A percentile compares a stretch with the other conserved stretches of the same genome.
Evolutionary conservation across 64 coral and sea anemone species (phyloP).

Genomic region (Actinia equina): DNA sequence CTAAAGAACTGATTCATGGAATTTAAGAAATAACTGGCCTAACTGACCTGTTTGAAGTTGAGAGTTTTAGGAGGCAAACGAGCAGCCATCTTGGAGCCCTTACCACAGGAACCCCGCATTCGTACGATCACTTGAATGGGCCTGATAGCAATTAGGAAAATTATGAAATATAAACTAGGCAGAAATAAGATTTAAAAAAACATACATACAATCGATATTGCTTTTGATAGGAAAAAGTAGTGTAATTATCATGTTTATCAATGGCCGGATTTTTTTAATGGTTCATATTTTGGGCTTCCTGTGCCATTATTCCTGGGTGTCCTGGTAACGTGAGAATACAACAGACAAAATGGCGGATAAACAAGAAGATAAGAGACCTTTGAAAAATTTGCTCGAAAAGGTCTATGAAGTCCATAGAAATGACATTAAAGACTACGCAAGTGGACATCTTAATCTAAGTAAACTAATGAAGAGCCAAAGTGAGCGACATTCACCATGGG

Average conservation of each 20-base stretch:
- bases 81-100: not conserved
- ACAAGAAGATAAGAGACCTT: slow-evolving; percentile 19
- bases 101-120: not conserved
- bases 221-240: too few relatives aligned
- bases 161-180: not conserved
- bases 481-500: slow-evolving; percentile 63
- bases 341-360: slow-evolving; percentile 84
- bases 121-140: not conserved
- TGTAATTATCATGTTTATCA: too few relatives aligned
- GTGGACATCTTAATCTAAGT: slow-evolving; percentile 83
- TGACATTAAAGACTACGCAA: slow-evolving; percentile 89
- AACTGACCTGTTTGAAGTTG: not conserved
- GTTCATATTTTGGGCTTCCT: slow-evolving; percentile 1
- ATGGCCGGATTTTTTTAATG: not conserved
- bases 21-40: not conserved
- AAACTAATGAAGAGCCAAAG: slow-evolving; percentile 74
- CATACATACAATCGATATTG: too few relatives aligned
- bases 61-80: not conserved
- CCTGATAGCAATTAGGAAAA: too few relatives aligned
- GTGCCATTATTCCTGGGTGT: slow-evolving; percentile 37
- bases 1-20: not conserved
- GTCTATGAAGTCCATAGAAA: slow-evolving; percentile 93
- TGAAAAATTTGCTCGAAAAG: slow-evolving; percentile 79
- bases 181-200: not conserved
- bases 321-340: slow-evolving; percentile 46